Conservation (phyloP, 2,888 invertebrate genomes). For the Mythimna lalbum region DNA sequence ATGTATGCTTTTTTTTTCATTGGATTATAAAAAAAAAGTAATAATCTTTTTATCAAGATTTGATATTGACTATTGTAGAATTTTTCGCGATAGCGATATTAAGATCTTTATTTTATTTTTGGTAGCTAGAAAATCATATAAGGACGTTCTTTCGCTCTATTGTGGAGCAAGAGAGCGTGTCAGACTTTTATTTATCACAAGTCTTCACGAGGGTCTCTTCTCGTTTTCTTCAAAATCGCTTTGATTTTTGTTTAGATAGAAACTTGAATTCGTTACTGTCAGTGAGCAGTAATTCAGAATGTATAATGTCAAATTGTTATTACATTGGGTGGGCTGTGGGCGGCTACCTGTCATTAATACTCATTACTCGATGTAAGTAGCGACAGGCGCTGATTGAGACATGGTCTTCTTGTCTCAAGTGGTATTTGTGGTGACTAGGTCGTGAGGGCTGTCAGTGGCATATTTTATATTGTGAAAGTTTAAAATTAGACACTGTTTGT, state of each 20-base stretch:
- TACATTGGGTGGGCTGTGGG: conserved; percentile 24
- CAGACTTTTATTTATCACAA: too few relatives aligned
- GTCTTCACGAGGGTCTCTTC: too few relatives aligned
- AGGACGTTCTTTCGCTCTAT: too few relatives aligned
- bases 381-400: conserved; percentile 34
- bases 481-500: background rate
- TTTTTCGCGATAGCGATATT: too few relatives aligned
- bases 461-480: background rate
- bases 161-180: too few relatives aligned
- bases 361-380: conserved; percentile 13
- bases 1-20: background rate
- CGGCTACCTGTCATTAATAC: conserved; percentile 30
- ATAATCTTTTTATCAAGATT: too few relatives aligned
- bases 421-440: background rate
- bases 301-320: conserved; percentile 24
- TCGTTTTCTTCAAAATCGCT: too few relatives aligned
- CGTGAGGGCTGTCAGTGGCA: background rate
- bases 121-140: too few relatives aligned
- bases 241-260: too few relatives aligned
- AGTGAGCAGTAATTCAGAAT: background rate
- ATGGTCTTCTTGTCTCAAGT: conserved; percentile 9
- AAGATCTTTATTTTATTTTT: too few relatives aligned
- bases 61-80: too few relatives aligned
- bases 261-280: too few relatives aligned
- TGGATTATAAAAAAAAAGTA: background rate